Evolutionary conservation across 64 coral and sea anemone genomes (phyloP), one percentile per base, ranked within the genome.

Genomic region (Cladopsammia gracilis): DNA sequence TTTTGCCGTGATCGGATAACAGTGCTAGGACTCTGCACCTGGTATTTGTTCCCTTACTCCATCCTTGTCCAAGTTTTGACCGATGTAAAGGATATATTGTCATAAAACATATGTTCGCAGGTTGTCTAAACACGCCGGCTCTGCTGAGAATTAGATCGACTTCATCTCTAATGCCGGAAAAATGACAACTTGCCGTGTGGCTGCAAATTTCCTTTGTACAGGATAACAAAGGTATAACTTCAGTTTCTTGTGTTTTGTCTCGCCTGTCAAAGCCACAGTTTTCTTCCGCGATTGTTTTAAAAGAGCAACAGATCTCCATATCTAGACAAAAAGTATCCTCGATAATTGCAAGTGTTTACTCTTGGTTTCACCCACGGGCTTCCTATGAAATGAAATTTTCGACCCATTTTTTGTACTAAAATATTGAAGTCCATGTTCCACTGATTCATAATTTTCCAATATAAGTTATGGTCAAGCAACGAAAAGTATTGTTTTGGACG

Each of bases 221-320:
- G 52, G 77, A 10, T 58, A 23, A 18, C 18, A 80, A 60, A 14
- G 78, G 78, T 20, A 82, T 42, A 42, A 82, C 54, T 8, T 24
- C n/a, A 5, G 78, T 82, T 25, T 25, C 22, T 82, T 61, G 50
- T 25, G 53, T 59, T 60, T 25, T 59, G 53, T 82, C 78, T 82
- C 60, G 53, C 24, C 18, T 82, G 24, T 82, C 78, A 25, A 82
- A 82, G 4, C 78, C 78, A 82, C 78, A 82, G 5, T 4, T 16
- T 24, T 51, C 78, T 13, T 51, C 78, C 34, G 61, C 57, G 42
- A 57, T 15, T 19, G 53, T 11, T 60, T 82, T 82, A 82, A 82
- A 82, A 16, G 78, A 82, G 23, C 78, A 82, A 25, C 20, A 82
- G 42, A 82, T 60, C 78, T 82, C 78, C 78, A 82, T 82, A 43